Conservation (phyloP, 2,797 vertebrate species). For the Urosaurus nigricauda region DNA sequence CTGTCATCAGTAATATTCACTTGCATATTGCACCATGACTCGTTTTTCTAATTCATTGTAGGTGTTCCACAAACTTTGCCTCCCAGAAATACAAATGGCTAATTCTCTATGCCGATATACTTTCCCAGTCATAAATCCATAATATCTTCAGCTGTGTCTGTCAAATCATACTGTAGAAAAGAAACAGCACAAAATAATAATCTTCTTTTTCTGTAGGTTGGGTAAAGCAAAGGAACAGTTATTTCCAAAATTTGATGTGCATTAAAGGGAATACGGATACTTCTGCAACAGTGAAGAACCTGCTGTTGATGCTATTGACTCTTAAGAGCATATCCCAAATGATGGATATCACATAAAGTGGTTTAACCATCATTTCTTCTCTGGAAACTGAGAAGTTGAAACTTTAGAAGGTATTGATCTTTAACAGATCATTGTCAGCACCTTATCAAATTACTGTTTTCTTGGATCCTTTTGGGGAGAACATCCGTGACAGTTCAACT, state of each 20-base stretch:
- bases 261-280: neutral
- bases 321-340: neutral
- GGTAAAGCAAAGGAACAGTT: neutral
- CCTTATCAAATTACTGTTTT: neutral
- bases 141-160: neutral
- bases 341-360: constrained; percentile 3
- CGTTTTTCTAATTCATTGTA: neutral
- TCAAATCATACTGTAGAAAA: neutral
- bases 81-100: neutral
- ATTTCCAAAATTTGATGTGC: neutral
- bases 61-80: neutral
- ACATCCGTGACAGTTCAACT: neutral
- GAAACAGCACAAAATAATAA: neutral
- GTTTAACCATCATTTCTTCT: neutral
- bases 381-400: neutral
- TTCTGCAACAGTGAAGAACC: neutral
- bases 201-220: neutral
- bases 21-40: neutral
- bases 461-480: too few relatives aligned
- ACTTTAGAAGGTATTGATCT: too few relatives aligned
- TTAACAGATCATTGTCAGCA: neutral
- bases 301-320: neutral
- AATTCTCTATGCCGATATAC: neutral
- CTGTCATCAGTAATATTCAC: neutral
- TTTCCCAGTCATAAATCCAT: neutral